phyloP scores from a whole-genome alignment of 2,888 invertebrate species.

The Cataglyphis cursor region DNA sequence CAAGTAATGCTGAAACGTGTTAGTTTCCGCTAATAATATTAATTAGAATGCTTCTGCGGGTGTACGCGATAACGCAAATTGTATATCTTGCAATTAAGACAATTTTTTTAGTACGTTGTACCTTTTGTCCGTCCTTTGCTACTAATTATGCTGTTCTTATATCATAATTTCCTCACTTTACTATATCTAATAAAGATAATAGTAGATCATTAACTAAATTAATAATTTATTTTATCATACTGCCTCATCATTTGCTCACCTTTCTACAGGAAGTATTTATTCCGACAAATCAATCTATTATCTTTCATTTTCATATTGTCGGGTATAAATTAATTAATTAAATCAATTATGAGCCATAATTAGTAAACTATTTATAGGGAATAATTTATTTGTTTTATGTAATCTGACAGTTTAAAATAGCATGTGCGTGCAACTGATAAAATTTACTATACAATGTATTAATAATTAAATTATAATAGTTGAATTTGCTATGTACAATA shows the following conservation, averaged over 20 bases:
- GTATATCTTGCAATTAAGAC: constrained; percentile 67
- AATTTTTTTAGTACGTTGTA: constrained; percentile 52
- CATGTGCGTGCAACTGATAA: constrained; percentile 5
- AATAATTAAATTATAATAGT: constrained; percentile 42
- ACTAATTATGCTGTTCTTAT: constrained; percentile 41
- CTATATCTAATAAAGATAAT: not conserved
- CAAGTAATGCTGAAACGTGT: constrained; percentile 63
- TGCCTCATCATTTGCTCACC: not conserved
- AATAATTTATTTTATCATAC: not conserved
- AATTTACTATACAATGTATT: constrained; percentile 40
- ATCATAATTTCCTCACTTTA: constrained; percentile 15
- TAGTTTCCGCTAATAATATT: constrained; percentile 70
- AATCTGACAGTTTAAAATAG: constrained; percentile 40
- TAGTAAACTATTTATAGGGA: constrained; percentile 30
- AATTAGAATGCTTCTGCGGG: constrained; percentile 53
- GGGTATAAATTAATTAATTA: constrained; percentile 33
- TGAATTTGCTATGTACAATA: constrained; percentile 12
- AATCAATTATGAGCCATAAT: constrained; percentile 44
- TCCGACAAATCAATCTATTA: constrained; percentile 21
- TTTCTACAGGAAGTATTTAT: not conserved
- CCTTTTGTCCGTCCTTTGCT: constrained; percentile 4
- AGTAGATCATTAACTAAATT: not conserved
- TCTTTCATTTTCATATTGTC: constrained; percentile 9
- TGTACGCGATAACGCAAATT: constrained; percentile 65
- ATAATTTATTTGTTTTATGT: constrained; percentile 35